Percentiles rank a stretch among this genome's conserved stretches.
phyloP scores from a whole-genome alignment of 2,888 invertebrate genomes.

The Polydrusus tereticollis region DNA sequence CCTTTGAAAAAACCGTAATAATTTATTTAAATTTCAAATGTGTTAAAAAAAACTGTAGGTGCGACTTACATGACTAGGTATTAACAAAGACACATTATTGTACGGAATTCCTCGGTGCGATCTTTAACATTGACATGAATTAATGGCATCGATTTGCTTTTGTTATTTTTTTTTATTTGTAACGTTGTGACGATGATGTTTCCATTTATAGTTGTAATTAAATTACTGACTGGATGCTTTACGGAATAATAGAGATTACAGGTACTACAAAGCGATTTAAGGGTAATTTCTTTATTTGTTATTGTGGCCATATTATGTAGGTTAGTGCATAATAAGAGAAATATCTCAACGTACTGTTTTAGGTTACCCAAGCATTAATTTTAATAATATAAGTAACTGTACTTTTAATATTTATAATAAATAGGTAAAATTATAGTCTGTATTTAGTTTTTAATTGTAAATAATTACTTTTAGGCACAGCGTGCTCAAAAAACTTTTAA shows the following conservation, averaged over 20 bases:
- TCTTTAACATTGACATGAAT: conserved; percentile 19
- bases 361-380: no score
- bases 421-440: no score
- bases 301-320: no score
- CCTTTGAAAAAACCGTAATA: conserved; percentile 4
- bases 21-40: conserved; percentile 1
- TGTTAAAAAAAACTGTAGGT: conserved; percentile 5
- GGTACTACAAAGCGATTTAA: no score
- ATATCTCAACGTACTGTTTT: no score
- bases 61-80: neutral
- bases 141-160: conserved; percentile 1
- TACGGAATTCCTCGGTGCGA: conserved; percentile 14
- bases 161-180: conserved; percentile 18
- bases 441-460: no score
- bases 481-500: no score
- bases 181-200: conserved; percentile 12
- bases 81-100: conserved; percentile 7
- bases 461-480: no score
- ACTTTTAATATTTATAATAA: no score
- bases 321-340: no score
- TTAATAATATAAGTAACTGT: no score
- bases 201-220: neutral
- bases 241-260: neutral
- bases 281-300: no score
- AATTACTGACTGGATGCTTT: neutral